A percentile compares a stretch with the other conserved stretches of the same genome.
These are phyloP conservation scores for Drosophila sechellia DNA, from an alignment of 1,140 invertebrate species.

Conservation along the genomic window DNA sequence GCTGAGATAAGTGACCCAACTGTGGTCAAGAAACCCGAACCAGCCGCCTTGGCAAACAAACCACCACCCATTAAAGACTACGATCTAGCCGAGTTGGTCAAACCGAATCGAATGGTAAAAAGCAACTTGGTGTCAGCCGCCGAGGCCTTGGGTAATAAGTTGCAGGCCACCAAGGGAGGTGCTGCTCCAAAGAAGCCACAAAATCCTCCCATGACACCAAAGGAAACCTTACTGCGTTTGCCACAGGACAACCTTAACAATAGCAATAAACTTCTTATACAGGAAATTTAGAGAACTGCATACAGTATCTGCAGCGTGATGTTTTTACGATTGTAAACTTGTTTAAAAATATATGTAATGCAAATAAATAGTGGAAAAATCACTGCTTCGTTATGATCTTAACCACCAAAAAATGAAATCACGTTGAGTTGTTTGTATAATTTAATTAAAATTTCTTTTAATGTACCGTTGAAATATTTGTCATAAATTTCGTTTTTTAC, in stretches of 20 bases:
- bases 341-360: neutral
- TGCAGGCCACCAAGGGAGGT: slow-evolving; percentile 19
- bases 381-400: slow-evolving; percentile 31
- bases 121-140: slow-evolving; percentile 70
- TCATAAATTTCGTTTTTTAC: slow-evolving; percentile 55
- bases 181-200: slow-evolving; percentile 2
- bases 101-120: slow-evolving; percentile 77
- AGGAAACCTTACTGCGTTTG: slow-evolving; percentile 37
- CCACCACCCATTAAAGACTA: slow-evolving; percentile 50
- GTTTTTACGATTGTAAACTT: neutral
- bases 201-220: neutral
- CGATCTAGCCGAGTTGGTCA: slow-evolving; percentile 74
- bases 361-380: neutral
- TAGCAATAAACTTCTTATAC: slow-evolving; percentile 61
- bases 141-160: slow-evolving; percentile 52
- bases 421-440: neutral
- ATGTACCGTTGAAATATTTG: slow-evolving; percentile 52
- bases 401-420: slow-evolving; percentile 13
- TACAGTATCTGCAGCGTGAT: neutral
- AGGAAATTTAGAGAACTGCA: slow-evolving; percentile 46
- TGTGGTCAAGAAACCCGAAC: slow-evolving; percentile 3
- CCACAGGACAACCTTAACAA: slow-evolving; percentile 28
- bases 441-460: slow-evolving; percentile 41
- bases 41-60: neutral
- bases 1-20: neutral